These are phyloP conservation scores for Saccostrea glomerata DNA, from an alignment of 1,140 invertebrate species.

Conservation along the genomic window DNA sequence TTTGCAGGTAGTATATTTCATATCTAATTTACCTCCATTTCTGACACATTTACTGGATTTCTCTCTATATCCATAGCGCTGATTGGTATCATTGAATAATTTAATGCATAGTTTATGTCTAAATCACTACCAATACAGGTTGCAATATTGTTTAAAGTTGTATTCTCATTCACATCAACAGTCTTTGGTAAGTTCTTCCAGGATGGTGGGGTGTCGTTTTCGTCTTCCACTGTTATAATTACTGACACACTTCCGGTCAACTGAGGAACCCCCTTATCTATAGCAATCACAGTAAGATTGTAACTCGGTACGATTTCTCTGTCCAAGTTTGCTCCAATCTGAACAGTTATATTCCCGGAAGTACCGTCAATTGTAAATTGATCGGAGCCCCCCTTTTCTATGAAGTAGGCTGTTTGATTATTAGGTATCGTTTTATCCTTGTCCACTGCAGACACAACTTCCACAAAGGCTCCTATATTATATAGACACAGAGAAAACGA, in stretches of 20 bases:
- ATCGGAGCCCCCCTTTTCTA: slow-evolving; percentile 48
- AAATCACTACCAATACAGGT: not conserved
- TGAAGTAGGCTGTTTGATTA: slow-evolving; percentile 34
- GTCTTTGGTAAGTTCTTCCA: not conserved
- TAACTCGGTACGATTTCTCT: slow-evolving; percentile 35
- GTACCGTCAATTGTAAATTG: slow-evolving; percentile 33
- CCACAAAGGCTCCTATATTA: slow-evolving; percentile 18
- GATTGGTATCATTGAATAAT: slow-evolving; percentile 1
- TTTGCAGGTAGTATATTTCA: not conserved
- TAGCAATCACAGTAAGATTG: slow-evolving; percentile 41
- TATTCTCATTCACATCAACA: not conserved
- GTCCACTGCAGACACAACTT: slow-evolving; percentile 15
- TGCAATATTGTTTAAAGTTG: not conserved
- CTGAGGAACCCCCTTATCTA: slow-evolving; percentile 42
- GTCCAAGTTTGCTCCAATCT: slow-evolving; percentile 40
- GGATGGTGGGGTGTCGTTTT: slow-evolving; percentile 39
- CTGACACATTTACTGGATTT: not conserved
- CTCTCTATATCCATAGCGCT: not conserved
- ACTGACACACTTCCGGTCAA: not conserved
- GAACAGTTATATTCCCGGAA: slow-evolving; percentile 31
- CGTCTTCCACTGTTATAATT: slow-evolving; percentile 3
- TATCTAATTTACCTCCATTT: not conserved
- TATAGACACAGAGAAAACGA: not conserved
- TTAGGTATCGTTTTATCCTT: slow-evolving; percentile 33
- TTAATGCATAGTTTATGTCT: not conserved